Conservation (phyloP, 2,113 vertebrate genomes). For the Ursus arctos region DNA sequence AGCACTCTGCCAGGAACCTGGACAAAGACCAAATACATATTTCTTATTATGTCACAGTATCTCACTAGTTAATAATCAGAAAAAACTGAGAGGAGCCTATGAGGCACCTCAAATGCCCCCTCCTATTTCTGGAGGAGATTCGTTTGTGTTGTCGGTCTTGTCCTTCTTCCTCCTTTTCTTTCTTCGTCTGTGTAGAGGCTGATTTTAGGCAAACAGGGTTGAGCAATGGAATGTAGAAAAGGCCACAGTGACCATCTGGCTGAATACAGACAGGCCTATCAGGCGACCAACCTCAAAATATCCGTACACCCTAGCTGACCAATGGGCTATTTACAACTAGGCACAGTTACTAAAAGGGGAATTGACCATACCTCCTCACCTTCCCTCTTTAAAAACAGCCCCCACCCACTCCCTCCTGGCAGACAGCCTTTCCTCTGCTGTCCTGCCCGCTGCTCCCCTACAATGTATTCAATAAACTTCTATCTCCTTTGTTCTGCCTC, state of each 20-base stretch:
- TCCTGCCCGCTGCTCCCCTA: background rate
- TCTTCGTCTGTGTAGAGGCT: background rate
- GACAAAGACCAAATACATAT: background rate
- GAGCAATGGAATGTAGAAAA: background rate
- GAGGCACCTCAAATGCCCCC: background rate
- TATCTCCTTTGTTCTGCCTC: background rate
- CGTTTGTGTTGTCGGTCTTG: background rate
- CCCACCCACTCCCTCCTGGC: background rate
- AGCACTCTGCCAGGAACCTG: background rate
- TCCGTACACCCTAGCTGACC: background rate
- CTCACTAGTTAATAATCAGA: background rate
- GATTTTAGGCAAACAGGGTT: background rate
- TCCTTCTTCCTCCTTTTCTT: background rate
- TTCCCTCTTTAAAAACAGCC: background rate
- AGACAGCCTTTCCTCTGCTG: background rate
- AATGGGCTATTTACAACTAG: background rate
- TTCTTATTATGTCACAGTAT: background rate
- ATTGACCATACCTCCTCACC: background rate
- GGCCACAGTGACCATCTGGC: background rate
- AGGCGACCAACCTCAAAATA: background rate
- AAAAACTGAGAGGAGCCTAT: background rate
- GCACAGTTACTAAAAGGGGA: background rate
- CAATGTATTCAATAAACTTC: background rate
- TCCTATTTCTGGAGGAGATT: background rate
- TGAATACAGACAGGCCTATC: background rate